Evolutionary conservation across 2,113 vertebrate genomes (phyloP), one percentile per base, ranked within the genome.

Genomic region (Ophiodon elongatus): DNA sequence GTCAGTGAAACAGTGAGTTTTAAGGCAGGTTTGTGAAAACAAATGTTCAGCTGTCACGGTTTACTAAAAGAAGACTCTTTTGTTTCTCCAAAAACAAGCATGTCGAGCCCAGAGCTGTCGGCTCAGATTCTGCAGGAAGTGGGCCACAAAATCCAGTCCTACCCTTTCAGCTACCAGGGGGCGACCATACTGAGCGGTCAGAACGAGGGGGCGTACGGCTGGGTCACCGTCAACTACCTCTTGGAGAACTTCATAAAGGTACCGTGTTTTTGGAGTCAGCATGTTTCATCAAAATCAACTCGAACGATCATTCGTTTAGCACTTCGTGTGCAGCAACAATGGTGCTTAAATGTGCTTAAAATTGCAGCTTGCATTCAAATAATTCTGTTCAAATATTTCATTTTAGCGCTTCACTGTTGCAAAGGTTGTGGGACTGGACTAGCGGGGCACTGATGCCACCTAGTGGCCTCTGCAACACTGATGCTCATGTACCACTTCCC

Each of bases 201-300:
- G 15, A 93, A 96, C 27, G 97, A 98, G 75, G 97, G 96, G 0
- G 94, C 95, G 0, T 96, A 96, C 0, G 97, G 97, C 63, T 98
- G 97, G 97, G 96, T 98, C 90, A 97, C 97, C 0, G 95, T 96
- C 85, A 98, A 98, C 93, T 98, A 97, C 74, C 95, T 98, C 43
- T 92, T 96, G 69, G 94, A 96, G 63, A 97, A 96, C 91, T 97
- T 98, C 79, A 95, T 96, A 25, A 96, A 97, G 96, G 97, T 98
- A 74, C 8, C 23, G 15, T 76, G 39, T 27, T 31, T 68, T 59
- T 33, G 19, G 3, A 52, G 35, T 29, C 7, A 23, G 15, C 23
- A 21, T 37, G 21, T 72, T 74, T 52, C 6, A 25, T 56, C 4
- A 33, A 8, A 71, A 50, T 37, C 8, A 27, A 41, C 15, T 23